Evolutionary conservation across 2,113 vertebrate genomes (phyloP).

Genomic region (Ceyx cyanopectus): DNA sequence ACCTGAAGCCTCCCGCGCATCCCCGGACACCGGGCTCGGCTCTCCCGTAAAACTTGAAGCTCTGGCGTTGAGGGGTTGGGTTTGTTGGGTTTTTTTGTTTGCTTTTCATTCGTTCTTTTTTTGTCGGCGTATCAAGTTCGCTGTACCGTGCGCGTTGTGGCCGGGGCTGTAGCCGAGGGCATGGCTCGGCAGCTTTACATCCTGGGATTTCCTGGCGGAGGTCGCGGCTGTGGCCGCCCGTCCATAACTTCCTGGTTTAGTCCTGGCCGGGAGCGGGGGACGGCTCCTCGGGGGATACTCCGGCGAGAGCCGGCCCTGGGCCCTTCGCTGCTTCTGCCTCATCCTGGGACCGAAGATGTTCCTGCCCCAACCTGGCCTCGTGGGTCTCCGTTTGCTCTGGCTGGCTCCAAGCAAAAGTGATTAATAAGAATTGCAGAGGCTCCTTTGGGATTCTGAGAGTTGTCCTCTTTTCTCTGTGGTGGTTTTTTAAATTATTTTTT

Average conservation of each 20-base stretch:
- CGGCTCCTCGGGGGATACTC: neutral
- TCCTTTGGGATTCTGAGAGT: neutral
- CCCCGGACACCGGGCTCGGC: neutral
- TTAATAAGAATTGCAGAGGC: neutral
- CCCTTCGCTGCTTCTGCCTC: neutral
- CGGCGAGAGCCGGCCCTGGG: neutral
- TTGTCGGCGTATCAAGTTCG: neutral
- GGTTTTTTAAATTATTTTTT: no score
- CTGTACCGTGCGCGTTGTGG: neutral
- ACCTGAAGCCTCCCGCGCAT: neutral
- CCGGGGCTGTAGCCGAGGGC: neutral
- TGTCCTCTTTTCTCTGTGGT: no score
- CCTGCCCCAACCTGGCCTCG: neutral
- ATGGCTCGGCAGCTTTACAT: neutral
- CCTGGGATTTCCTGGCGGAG: neutral
- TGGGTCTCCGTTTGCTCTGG: neutral
- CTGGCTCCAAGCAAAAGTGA: neutral
- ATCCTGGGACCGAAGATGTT: neutral
- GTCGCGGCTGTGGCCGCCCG: neutral
- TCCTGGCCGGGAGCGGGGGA: neutral
- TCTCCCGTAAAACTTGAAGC: neutral
- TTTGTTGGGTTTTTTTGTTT: neutral
- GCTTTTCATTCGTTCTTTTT: no score
- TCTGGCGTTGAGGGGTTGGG: neutral
- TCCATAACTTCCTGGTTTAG: neutral